phyloP scores from a whole-genome alignment of 2,113 vertebrate species.

The Alectura lathami region DNA sequence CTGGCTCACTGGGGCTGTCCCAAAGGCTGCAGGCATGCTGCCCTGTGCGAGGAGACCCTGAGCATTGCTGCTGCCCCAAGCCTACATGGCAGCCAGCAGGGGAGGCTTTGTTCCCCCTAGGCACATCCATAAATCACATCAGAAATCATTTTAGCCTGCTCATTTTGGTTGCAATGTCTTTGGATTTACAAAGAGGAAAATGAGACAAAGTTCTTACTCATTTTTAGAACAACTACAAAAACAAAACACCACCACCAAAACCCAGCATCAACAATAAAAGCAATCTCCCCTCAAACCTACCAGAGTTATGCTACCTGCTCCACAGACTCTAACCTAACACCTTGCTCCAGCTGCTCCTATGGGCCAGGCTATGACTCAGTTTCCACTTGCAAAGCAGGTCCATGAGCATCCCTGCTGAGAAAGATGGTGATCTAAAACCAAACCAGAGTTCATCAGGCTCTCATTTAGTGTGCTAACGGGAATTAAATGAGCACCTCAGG shows the following conservation, averaged over 20 bases:
- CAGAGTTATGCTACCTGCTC: neutral
- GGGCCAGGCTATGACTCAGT: neutral
- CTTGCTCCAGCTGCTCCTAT: neutral
- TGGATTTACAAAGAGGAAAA: neutral
- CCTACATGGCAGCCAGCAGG: neutral
- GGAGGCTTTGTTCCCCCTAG: neutral
- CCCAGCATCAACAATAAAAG: neutral
- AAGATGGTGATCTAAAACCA: neutral
- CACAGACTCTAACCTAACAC: neutral
- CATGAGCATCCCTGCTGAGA: neutral
- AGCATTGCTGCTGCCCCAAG: neutral
- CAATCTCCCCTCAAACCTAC: neutral
- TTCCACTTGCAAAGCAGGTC: neutral
- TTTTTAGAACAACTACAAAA: neutral
- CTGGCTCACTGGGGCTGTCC: neutral
- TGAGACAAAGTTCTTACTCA: neutral
- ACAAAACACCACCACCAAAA: neutral
- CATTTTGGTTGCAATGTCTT: neutral
- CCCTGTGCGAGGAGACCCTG: fast-evolving
- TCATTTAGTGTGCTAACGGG: neutral
- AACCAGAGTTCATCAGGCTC: neutral
- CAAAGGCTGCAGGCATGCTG: neutral
- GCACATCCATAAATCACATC: neutral
- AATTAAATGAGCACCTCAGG: slow-evolving; percentile 1
- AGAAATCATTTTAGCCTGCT: neutral